Evolutionary conservation across 2,888 invertebrate species (phyloP).

Genomic region (Aphidius colemani): DNA sequence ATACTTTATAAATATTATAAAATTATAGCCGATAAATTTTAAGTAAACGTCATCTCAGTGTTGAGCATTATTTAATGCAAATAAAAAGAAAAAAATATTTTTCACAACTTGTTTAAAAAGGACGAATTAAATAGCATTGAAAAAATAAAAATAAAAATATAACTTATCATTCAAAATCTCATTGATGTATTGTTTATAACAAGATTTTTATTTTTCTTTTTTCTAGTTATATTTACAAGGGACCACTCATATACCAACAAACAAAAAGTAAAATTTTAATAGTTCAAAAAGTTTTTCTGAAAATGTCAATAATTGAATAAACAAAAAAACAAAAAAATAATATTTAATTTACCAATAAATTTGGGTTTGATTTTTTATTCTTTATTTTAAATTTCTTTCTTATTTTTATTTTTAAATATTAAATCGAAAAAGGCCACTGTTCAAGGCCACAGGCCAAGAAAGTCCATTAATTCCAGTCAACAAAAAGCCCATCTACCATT

Average conservation of each 20-base stretch:
- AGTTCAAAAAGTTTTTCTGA: slow-evolving; percentile 19
- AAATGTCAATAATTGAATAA: slow-evolving; percentile 14
- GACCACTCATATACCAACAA: slow-evolving; percentile 22
- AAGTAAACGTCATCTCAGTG: too few relatives aligned
- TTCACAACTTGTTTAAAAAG: not conserved
- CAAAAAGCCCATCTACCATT: slow-evolving; percentile 33
- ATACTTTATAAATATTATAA: too few relatives aligned
- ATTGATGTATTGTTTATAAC: not conserved
- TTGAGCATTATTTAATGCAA: too few relatives aligned
- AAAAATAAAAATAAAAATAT: slow-evolving; percentile 18
- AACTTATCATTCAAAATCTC: slow-evolving; percentile 2
- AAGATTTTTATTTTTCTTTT: slow-evolving; percentile 14
- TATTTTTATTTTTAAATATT: slow-evolving; percentile 43
- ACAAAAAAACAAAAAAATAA: slow-evolving; percentile 21
- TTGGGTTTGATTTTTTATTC: not conserved
- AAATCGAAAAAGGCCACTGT: slow-evolving; percentile 56
- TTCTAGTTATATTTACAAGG: slow-evolving; percentile 25
- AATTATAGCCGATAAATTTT: too few relatives aligned
- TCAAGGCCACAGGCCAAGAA: slow-evolving; percentile 55
- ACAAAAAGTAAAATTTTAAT: slow-evolving; percentile 15
- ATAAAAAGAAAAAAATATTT: too few relatives aligned
- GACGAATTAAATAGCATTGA: slow-evolving; percentile 24
- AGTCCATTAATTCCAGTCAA: slow-evolving; percentile 47
- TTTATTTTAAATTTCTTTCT: slow-evolving; percentile 20
- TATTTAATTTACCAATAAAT: slow-evolving; percentile 1